A percentile compares a stretch with the other conserved stretches of the same genome.
These are phyloP conservation scores for Pyxicephalus adspersus DNA, from an alignment of 2,113 vertebrate genomes.

Conservation along the genomic window DNA sequence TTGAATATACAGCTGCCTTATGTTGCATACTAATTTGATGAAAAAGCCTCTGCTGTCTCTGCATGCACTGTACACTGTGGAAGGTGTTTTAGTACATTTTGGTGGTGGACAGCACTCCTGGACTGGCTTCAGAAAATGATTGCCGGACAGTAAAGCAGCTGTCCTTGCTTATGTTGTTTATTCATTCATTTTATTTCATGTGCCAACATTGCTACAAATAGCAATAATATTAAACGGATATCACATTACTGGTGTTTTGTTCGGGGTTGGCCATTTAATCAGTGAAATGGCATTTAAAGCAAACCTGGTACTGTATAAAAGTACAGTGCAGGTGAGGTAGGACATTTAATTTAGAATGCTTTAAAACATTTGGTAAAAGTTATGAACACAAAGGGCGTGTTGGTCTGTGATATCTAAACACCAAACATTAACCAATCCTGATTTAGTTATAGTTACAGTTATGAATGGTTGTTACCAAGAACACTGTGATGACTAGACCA, in stretches of 20 bases:
- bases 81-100: conserved; percentile 61
- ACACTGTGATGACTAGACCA: too few species aligned
- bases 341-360: too few species aligned
- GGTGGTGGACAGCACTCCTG: conserved; percentile 61
- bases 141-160: conserved; percentile 67
- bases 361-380: too few species aligned
- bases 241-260: background rate
- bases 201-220: conserved; percentile 60
- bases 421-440: too few species aligned
- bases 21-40: conserved; percentile 89
- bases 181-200: conserved; percentile 77
- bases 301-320: too few species aligned
- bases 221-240: background rate
- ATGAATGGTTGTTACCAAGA: too few species aligned
- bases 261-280: background rate
- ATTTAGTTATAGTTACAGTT: too few species aligned
- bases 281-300: too few species aligned
- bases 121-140: conserved; percentile 65
- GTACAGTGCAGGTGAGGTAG: too few species aligned
- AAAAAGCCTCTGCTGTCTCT: conserved; percentile 76
- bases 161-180: conserved; percentile 75
- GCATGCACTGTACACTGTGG: conserved; percentile 68
- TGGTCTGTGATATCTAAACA: too few species aligned
- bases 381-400: too few species aligned
- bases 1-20: conserved; percentile 86